phyloP scores from a whole-genome alignment of 2,797 vertebrate genomes.

The Lophotriccus pileatus region DNA sequence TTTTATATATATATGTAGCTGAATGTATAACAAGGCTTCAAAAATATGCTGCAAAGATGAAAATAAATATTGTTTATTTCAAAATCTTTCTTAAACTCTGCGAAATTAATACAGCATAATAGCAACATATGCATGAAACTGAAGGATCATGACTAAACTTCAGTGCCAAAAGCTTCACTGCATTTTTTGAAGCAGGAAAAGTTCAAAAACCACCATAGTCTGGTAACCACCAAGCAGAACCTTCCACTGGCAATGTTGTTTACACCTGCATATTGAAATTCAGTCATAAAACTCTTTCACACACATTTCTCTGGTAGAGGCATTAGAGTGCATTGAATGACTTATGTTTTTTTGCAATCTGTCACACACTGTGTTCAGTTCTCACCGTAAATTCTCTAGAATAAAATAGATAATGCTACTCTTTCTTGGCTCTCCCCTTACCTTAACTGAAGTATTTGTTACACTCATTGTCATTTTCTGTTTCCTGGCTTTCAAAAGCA shows the following conservation, averaged over 20 bases:
- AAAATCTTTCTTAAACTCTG: neutral
- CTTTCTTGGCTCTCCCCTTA: slow-evolving; percentile 19
- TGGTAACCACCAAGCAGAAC: neutral
- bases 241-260: neutral
- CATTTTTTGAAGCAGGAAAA: neutral
- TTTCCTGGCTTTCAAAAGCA: slow-evolving; percentile 17
- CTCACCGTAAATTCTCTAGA: slow-evolving; percentile 37
- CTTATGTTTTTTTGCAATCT: slow-evolving; percentile 18
- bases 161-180: neutral
- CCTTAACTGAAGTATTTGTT: slow-evolving; percentile 37
- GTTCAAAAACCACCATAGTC: neutral
- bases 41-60: neutral
- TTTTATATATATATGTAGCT: neutral
- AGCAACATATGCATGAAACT: neutral
- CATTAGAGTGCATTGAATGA: neutral
- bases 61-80: neutral
- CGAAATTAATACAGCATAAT: neutral
- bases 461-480: neutral
- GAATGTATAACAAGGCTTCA: neutral
- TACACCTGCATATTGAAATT: neutral
- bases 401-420: neutral
- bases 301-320: neutral
- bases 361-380: neutral
- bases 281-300: slow-evolving; percentile 4
- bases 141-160: neutral